phyloP scores from a whole-genome alignment of 2,888 invertebrate species.

The Corythucha ciliata region DNA sequence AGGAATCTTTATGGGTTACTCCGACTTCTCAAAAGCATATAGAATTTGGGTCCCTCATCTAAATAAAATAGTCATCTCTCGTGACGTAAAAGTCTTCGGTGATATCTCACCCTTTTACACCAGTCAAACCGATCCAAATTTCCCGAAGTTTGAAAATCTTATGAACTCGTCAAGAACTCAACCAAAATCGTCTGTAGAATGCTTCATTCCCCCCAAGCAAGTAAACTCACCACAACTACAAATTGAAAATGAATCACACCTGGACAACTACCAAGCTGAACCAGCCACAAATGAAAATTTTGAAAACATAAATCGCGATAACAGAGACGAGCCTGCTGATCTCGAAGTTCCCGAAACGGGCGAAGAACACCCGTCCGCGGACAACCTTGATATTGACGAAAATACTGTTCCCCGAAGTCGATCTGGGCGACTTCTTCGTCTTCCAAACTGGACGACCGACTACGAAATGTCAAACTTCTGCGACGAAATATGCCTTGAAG shows the following conservation, averaged over 20 bases:
- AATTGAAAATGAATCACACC: not conserved
- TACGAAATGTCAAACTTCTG: too few relatives aligned
- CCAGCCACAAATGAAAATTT: too few relatives aligned
- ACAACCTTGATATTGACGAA: not conserved
- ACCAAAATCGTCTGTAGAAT: not conserved
- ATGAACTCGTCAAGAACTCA: not conserved
- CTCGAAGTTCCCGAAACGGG: too few relatives aligned
- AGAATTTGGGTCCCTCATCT: conserved; percentile 2
- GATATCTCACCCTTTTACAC: not conserved
- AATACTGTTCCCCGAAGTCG: not conserved
- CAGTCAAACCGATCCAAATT: not conserved
- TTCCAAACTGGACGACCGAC: not conserved
- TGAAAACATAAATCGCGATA: too few relatives aligned
- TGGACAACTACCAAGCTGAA: not conserved
- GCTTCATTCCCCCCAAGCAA: not conserved
- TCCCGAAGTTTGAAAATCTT: not conserved
- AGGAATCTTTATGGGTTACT: conserved; percentile 3
- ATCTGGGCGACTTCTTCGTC: not conserved
- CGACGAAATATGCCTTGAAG: not conserved
- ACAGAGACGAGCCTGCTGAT: too few relatives aligned
- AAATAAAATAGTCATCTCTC: not conserved
- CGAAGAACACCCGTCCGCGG: too few relatives aligned
- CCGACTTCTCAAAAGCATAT: not conserved
- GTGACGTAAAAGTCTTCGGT: not conserved
- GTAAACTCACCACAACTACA: too few relatives aligned